Conservation (phyloP, 1,140 invertebrate genomes). For the Drosophila auraria region DNA sequence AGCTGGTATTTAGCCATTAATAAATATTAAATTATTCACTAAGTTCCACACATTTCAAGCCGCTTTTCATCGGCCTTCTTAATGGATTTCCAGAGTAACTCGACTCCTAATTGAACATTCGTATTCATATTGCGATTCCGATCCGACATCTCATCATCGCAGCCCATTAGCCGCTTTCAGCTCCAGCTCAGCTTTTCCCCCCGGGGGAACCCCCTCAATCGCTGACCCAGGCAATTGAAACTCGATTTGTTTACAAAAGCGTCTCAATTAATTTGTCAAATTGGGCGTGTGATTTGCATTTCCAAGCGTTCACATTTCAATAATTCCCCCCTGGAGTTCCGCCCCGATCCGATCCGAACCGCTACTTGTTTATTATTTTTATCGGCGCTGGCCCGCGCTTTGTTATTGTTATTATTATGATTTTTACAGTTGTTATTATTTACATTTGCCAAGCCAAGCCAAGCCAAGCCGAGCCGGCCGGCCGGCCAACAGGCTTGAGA, state of each 20-base stretch:
- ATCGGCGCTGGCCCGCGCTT: slow-evolving; percentile 14
- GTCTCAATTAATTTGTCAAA: slow-evolving; percentile 60
- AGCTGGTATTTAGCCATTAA: not conserved
- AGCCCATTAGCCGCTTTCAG: not conserved
- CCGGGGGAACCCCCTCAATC: slow-evolving; percentile 12
- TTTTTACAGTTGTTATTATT: slow-evolving; percentile 38
- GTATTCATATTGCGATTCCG: slow-evolving; percentile 1
- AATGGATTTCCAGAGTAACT: not conserved
- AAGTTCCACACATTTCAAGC: not conserved
- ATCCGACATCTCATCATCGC: slow-evolving; percentile 1
- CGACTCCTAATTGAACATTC: slow-evolving; percentile 3
- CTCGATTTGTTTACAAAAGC: slow-evolving; percentile 52
- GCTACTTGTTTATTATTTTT: slow-evolving; percentile 35
- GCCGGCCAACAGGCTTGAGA: slow-evolving; percentile 2
- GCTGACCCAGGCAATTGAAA: slow-evolving; percentile 8
- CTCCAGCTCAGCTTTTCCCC: not conserved
- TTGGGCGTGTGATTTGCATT: slow-evolving; percentile 51
- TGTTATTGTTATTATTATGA: slow-evolving; percentile 33
- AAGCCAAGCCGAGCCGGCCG: slow-evolving; percentile 17
- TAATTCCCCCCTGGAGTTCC: not conserved
- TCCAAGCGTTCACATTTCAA: slow-evolving; percentile 42
- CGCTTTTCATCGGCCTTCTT: not conserved
- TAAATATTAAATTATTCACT: not conserved
- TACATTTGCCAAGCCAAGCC: slow-evolving; percentile 26
- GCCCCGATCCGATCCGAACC: not conserved